Base-by-base conservation (phyloP, 2,113 vertebrate species). In the Vimba vimba region DNA sequence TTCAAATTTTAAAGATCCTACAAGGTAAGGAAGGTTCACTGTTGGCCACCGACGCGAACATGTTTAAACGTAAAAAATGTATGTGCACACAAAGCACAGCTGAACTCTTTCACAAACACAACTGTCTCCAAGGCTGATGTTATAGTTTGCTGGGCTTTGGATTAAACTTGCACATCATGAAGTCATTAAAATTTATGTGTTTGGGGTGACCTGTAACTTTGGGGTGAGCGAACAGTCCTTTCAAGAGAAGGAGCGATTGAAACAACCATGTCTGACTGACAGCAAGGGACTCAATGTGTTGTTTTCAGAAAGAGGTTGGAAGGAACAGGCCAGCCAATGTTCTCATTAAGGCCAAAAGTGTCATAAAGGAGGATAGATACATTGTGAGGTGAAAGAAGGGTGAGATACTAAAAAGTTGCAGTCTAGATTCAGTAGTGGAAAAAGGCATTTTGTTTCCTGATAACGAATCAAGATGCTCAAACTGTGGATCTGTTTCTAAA, bases 291-390 rank as follows among this genome's bases (percentile, higher is more conserved):
- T 85, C 57, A 30, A 21, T 36, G 76, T 30, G 77, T 60, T 87
- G 77, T 87, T 85, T 85, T 85, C 66, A 60, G 45, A 27, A 4
- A 27, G 68, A 75, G 27, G 45, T 33, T 79, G 66, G 74, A 85
- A 87, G 77, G 75, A 25, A 69, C 19, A 23, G 78, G 86, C 76
- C 77, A 84, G 86, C 68, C 77, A 85, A 43, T 81, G 74, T 62
- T 66, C 77, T 82, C 79, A 85, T 87, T 85, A 87, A 27, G 33
- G 57, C 78, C 76, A 15, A 69, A 87, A 68, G 23, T 81, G 77
- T 45, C 33, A 83, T 83, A 84, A 84, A 33, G 87, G 64, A 57
- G 79, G 82, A 87, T 79, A 12, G 66, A 79, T 39, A 68, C 83
- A 77, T 60, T 76, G 25, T 60, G 74, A 86, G 66, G 21, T 36